Base-by-base conservation (phyloP, 2,888 invertebrate genomes). In the Lapara coniferarum region DNA sequence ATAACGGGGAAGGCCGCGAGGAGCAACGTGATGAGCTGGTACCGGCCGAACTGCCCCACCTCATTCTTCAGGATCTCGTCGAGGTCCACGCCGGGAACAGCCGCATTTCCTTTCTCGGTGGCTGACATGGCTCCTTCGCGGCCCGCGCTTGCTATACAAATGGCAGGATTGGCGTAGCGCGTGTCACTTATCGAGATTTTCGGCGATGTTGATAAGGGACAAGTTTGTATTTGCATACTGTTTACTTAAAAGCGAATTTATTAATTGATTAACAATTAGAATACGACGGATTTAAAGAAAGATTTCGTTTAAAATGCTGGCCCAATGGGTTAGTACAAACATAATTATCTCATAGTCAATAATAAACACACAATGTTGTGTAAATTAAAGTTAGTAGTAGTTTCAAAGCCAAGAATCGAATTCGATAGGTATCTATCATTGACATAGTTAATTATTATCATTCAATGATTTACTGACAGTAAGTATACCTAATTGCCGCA, bases 21-120 rank as follows among this genome's bases (percentile, higher is more conserved):
- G 1, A 88, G 77, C 70, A 92, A 76, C 7, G 87, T 89, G 14
- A 88, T 67, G 16, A 92, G 79, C 81, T 93, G 93, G 74, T 92
- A 93, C 70, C 77, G 80, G 2, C 92, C 93, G 68, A 93, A 90
- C 81, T 91, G 90, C 0, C 93, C 93, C 70, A 92, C 84, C 71
- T 93, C 92, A 0, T 90, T 81, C 52, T 81, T 83, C 70, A 93
- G 77, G 75, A 93, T 92, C 4, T 80, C 77, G 72, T 93, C 93
- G 76, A 93, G 71, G 68, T 93, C 90, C 70, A 92, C 82, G 3
- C 73, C 78, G 8, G 73, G 70, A 51, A 71, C 72, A 53, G 71
- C 70, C 49, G 71, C 70, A 44, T 78, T 80, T 6, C 76, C 80
- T 71, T 88, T 88, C 69, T 85, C 85, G 14, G 72, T 74, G n/a